Evolutionary conservation across 2,888 invertebrate species (phyloP).

Genomic region (Noctua pronuba): DNA sequence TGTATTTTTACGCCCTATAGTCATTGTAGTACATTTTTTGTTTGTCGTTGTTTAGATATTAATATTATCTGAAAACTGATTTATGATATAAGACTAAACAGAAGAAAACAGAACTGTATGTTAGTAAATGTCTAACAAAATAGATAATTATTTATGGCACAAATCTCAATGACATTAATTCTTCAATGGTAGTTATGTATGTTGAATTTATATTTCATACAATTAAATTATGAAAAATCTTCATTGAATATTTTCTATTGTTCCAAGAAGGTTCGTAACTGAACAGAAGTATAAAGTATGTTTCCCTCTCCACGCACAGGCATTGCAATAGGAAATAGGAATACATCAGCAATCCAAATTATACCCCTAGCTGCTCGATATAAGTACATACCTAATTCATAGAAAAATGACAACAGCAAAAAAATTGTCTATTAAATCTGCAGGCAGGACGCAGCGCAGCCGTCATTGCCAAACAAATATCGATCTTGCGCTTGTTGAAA

Average conservation of each 20-base stretch:
- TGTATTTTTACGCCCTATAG: neutral
- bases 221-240: conserved; percentile 16
- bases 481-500: neutral
- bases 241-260: conserved; percentile 35
- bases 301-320: neutral
- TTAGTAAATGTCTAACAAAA: conserved; percentile 24
- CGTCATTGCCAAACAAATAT: neutral
- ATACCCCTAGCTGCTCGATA: neutral
- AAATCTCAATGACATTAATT: conserved; percentile 29
- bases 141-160: conserved; percentile 24
- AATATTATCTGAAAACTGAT: conserved; percentile 17
- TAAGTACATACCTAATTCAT: neutral
- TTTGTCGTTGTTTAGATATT: conserved; percentile 3
- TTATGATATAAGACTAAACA: conserved; percentile 4
- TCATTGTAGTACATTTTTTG: conserved; percentile 14
- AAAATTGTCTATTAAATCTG: neutral
- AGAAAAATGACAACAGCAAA: neutral
- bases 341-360: neutral
- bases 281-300: neutral
- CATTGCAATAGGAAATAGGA: neutral
- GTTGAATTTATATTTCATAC: conserved; percentile 33
- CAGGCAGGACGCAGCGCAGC: neutral
- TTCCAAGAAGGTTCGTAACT: conserved; percentile 1
- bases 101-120: conserved; percentile 1
- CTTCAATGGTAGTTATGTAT: conserved; percentile 1